Conservation (phyloP, 2,888 invertebrate genomes). For the Andrena chrysosceles region DNA sequence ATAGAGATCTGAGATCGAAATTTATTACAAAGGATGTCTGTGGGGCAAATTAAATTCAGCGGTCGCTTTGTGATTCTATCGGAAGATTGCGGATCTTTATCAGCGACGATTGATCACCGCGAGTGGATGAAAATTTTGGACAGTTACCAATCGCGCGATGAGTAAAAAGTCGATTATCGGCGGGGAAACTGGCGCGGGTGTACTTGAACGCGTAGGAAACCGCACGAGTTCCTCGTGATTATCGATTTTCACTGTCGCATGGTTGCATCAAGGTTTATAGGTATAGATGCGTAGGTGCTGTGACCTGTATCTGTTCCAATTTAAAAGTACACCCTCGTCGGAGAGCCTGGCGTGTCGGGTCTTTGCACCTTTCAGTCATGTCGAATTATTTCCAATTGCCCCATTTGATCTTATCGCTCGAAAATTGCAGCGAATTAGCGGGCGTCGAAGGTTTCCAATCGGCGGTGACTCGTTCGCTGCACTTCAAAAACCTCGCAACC, state of each 20-base stretch:
- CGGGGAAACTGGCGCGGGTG: conserved; percentile 1
- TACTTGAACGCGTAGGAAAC: conserved; percentile 45
- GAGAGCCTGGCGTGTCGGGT: conserved; percentile 18
- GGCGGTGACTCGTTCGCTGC: background rate
- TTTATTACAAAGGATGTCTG: background rate
- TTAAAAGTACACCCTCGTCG: conserved; percentile 38
- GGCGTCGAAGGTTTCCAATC: background rate
- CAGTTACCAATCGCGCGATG: background rate
- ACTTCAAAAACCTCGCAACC: background rate
- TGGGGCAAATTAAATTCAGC: background rate
- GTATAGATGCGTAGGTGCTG: conserved; percentile 52
- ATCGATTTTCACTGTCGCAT: conserved; percentile 60
- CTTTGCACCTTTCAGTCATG: conserved; percentile 45
- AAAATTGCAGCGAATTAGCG: conserved; percentile 5
- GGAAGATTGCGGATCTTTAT: background rate
- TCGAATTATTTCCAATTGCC: conserved; percentile 43
- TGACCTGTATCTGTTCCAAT: conserved; percentile 56
- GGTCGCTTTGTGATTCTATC: background rate
- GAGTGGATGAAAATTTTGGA: conserved; percentile 1
- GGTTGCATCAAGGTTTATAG: conserved; percentile 58
- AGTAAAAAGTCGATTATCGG: background rate
- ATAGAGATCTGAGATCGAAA: background rate
- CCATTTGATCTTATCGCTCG: conserved; percentile 7
- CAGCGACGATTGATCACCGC: background rate
- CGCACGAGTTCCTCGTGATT: conserved; percentile 64